phyloP scores from a whole-genome alignment of 2,888 invertebrate species.

The Bombylius major region DNA sequence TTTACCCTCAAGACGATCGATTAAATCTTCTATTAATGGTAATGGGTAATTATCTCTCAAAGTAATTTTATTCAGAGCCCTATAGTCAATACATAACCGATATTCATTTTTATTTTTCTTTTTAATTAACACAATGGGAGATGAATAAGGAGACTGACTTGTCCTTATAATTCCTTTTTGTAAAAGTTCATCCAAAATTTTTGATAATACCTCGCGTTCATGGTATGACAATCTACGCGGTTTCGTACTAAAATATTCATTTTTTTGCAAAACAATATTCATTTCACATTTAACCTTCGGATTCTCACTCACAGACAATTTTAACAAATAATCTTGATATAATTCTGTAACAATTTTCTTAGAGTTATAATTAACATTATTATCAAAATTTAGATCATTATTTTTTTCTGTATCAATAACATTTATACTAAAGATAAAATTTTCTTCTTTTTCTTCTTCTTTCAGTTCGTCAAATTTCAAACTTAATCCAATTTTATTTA shows the following conservation, averaged over 20 bases:
- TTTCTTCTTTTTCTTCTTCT: too few species aligned
- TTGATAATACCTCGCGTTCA: not conserved
- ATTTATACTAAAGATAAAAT: too few species aligned
- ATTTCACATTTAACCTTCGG: not conserved
- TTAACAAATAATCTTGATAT: too few species aligned
- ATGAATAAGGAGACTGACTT: constrained; percentile 8
- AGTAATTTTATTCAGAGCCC: constrained; percentile 12
- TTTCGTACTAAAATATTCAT: not conserved
- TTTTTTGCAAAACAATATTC: not conserved
- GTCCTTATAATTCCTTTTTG: constrained; percentile 2
- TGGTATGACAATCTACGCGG: not conserved
- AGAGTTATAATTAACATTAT: too few species aligned
- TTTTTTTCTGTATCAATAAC: too few species aligned
- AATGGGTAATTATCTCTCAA: constrained; percentile 12
- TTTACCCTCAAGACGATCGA: constrained; percentile 1
- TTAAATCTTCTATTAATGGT: constrained; percentile 12
- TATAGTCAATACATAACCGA: constrained; percentile 13
- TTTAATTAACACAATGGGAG: constrained; percentile 12
- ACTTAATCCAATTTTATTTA: too few species aligned
- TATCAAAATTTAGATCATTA: too few species aligned
- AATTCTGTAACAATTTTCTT: too few species aligned
- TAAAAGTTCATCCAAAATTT: constrained; percentile 2
- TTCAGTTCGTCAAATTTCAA: too few species aligned
- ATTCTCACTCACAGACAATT: too few species aligned
- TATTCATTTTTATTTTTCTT: constrained; percentile 9